phyloP scores from a whole-genome alignment of 2,113 vertebrate species.

The Probosciger aterrimus region DNA sequence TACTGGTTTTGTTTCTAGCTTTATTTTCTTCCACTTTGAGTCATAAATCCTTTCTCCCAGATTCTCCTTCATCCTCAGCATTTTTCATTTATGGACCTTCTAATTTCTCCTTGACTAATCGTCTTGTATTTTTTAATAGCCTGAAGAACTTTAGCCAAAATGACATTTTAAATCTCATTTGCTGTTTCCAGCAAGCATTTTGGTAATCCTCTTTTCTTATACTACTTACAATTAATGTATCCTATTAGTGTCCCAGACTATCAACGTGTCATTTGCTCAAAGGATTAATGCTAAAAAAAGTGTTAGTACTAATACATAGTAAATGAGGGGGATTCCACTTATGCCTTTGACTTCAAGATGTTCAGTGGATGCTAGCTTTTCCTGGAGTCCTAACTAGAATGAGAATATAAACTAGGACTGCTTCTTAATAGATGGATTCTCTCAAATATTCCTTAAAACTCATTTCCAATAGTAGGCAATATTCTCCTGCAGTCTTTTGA shows the following conservation, averaged over 20 bases:
- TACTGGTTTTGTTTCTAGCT: not conserved
- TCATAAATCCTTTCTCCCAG: not conserved
- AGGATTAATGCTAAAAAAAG: conserved; percentile 58
- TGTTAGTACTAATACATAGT: conserved; percentile 51
- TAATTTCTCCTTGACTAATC: conserved; percentile 58
- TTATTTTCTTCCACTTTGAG: not conserved
- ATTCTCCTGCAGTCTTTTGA: not conserved
- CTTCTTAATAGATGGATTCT: not conserved
- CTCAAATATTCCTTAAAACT: not conserved
- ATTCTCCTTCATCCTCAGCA: conserved; percentile 18
- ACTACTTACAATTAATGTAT: conserved; percentile 57
- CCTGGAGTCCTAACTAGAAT: not conserved
- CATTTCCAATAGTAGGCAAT: not conserved
- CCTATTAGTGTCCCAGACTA: conserved; percentile 52
- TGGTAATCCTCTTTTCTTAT: conserved; percentile 65
- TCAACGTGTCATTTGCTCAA: conserved; percentile 59
- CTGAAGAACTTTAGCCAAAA: conserved; percentile 50
- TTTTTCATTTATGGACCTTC: conserved; percentile 30
- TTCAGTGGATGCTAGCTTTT: not conserved
- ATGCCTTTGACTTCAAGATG: not conserved
- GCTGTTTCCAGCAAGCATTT: conserved; percentile 52
- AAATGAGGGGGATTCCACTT: conserved; percentile 51
- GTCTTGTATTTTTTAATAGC: conserved; percentile 41
- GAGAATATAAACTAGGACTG: not conserved
- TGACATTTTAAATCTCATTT: conserved; percentile 67